Evolutionary conservation across 2,113 vertebrate genomes (phyloP).

Genomic region (Xyrauchen texanus): DNA sequence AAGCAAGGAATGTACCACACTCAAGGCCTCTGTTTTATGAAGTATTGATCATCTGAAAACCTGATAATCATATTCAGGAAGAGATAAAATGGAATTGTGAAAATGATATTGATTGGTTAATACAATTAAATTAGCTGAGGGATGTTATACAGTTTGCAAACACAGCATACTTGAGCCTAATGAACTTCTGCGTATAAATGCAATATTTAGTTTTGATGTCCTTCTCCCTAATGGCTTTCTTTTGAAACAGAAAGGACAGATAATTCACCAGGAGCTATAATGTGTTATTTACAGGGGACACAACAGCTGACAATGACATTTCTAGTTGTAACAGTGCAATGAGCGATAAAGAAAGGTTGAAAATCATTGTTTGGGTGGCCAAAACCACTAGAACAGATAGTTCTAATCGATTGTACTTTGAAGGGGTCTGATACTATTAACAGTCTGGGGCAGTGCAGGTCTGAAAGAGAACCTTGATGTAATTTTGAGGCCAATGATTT

Average conservation of each 20-base stretch:
- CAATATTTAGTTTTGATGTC: too few species aligned
- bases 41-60: constrained; percentile 1
- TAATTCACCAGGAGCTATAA: constrained; percentile 16
- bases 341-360: neutral
- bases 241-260: neutral
- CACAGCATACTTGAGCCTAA: neutral
- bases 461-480: neutral
- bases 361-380: constrained; percentile 1
- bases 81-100: constrained; percentile 1
- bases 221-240: neutral
- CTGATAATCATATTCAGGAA: constrained; percentile 25
- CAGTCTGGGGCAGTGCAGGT: too few species aligned
- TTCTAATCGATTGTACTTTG: constrained; percentile 5
- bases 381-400: neutral
- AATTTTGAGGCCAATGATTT: neutral
- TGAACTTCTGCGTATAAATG: too few species aligned
- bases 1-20: neutral
- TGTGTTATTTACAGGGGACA: neutral
- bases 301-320: neutral
- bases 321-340: neutral
- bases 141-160: constrained; percentile 15
- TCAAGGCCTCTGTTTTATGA: neutral
- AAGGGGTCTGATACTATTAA: neutral
- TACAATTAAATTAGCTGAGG: constrained; percentile 1
- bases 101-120: constrained; percentile 13